Conservation (phyloP, 2,113 vertebrate species). For the Noctilio leporinus region DNA sequence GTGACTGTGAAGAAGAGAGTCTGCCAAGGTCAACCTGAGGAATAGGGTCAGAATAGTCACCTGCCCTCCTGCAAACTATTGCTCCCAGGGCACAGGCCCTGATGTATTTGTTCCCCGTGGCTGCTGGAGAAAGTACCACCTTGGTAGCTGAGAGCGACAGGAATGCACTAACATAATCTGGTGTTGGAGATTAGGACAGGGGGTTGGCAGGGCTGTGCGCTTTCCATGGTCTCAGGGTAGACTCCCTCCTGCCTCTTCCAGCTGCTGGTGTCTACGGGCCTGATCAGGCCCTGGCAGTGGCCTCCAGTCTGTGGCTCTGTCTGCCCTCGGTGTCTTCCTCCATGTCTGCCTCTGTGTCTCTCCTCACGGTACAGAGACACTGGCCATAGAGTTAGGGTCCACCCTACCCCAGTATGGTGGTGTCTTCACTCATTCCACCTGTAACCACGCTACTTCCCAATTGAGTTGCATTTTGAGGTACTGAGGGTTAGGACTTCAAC, state of each 20-base stretch:
- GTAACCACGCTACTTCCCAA: not conserved
- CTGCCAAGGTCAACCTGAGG: not conserved
- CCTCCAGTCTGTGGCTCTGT: not conserved
- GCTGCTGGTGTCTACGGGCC: fast-evolving
- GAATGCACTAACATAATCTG: too few relatives aligned
- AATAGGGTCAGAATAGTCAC: not conserved
- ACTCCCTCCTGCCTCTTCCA: too few relatives aligned
- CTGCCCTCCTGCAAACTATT: not conserved
- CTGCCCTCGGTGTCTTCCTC: not conserved
- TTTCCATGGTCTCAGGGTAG: not conserved
- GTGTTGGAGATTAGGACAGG: not conserved
- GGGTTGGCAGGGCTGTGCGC: fast-evolving
- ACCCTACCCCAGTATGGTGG: not conserved
- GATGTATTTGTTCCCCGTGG: not conserved
- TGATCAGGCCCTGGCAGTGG: not conserved
- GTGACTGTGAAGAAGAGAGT: not conserved
- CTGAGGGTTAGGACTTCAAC: not conserved
- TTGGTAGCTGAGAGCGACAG: not conserved
- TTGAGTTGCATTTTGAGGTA: not conserved
- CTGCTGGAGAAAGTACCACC: not conserved
- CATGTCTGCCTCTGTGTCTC: not conserved
- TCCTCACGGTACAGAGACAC: not conserved
- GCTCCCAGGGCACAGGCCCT: fast-evolving
- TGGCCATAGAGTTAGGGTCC: not conserved
- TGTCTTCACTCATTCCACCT: not conserved